A percentile compares a stretch with the other conserved stretches of the same genome.
These are phyloP conservation scores for Rhyacophila brunnea DNA, from an alignment of 1,140 invertebrate species.

Conservation along the genomic window DNA sequence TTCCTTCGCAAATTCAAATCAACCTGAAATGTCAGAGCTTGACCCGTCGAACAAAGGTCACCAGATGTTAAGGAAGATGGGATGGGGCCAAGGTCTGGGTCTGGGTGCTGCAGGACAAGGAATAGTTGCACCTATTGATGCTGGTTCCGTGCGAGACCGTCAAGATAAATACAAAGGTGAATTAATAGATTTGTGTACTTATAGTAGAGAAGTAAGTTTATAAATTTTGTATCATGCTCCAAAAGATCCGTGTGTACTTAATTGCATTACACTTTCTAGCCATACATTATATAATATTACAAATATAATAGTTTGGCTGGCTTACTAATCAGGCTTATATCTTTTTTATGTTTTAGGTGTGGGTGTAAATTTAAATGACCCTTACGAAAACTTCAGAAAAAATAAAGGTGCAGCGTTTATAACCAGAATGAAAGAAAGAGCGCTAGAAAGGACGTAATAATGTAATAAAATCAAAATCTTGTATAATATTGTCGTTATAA, in stretches of 20 bases:
- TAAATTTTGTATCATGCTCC: too few species aligned
- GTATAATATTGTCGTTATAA: background rate
- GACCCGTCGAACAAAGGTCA: slow-evolving; percentile 86
- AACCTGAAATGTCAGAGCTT: slow-evolving; percentile 28
- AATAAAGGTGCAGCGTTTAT: slow-evolving; percentile 96
- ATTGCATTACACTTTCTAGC: too few species aligned
- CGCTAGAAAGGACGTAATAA: slow-evolving; percentile 71
- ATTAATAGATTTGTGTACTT: background rate
- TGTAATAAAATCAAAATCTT: slow-evolving; percentile 13
- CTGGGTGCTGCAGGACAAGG: slow-evolving; percentile 91
- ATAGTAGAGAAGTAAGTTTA: too few species aligned
- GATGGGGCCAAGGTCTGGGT: slow-evolving; percentile 85
- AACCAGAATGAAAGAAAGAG: slow-evolving; percentile 90
- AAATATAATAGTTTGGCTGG: too few species aligned
- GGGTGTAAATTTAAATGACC: slow-evolving; percentile 87
- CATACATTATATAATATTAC: too few species aligned
- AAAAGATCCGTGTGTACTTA: too few species aligned
- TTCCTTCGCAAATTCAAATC: slow-evolving; percentile 8
- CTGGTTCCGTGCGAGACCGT: slow-evolving; percentile 86
- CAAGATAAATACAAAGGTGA: slow-evolving; percentile 88
- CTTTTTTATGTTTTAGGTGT: slow-evolving; percentile 57
- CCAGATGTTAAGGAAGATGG: slow-evolving; percentile 94
- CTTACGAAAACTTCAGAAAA: slow-evolving; percentile 96
- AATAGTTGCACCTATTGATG: slow-evolving; percentile 90
- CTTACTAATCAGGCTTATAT: too few species aligned